phyloP scores from a whole-genome alignment of 2,797 vertebrate species.

The Sebastes goodei region DNA sequence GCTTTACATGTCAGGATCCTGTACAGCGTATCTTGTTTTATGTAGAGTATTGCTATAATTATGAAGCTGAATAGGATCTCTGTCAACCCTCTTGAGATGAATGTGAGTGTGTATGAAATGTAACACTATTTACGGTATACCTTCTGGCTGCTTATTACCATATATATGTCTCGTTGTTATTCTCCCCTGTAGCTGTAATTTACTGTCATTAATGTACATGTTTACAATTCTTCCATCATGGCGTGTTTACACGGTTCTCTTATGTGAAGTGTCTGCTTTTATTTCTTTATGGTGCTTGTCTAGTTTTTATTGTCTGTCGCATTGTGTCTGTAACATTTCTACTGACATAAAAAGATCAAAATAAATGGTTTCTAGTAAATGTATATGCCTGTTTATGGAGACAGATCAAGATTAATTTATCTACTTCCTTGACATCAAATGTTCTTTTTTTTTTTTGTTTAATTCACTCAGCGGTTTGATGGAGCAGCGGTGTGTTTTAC shows the following conservation, averaged over 20 bases:
- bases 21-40: constrained; percentile 29
- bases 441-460: not conserved
- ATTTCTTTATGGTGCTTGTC: constrained; percentile 7
- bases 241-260: constrained; percentile 25
- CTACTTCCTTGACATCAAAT: not conserved
- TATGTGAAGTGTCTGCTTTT: constrained; percentile 22
- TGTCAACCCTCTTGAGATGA: constrained; percentile 29
- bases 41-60: constrained; percentile 23
- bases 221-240: constrained; percentile 37
- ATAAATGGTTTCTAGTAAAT: constrained; percentile 64
- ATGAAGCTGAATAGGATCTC: constrained; percentile 33
- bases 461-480: constrained; percentile 42
- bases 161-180: constrained; percentile 63
- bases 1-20: constrained; percentile 14
- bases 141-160: constrained; percentile 57
- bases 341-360: constrained; percentile 57
- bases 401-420: constrained; percentile 5
- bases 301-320: constrained; percentile 20
- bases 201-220: constrained; percentile 41
- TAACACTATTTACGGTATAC: constrained; percentile 34
- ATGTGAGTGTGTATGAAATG: constrained; percentile 13
- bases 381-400: not conserved
- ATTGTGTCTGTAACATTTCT: constrained; percentile 25
- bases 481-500: constrained; percentile 45
- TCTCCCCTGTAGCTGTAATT: constrained; percentile 53